Evolutionary conservation across 1,140 invertebrate species (phyloP).

Genomic region (Nebria ingens): DNA sequence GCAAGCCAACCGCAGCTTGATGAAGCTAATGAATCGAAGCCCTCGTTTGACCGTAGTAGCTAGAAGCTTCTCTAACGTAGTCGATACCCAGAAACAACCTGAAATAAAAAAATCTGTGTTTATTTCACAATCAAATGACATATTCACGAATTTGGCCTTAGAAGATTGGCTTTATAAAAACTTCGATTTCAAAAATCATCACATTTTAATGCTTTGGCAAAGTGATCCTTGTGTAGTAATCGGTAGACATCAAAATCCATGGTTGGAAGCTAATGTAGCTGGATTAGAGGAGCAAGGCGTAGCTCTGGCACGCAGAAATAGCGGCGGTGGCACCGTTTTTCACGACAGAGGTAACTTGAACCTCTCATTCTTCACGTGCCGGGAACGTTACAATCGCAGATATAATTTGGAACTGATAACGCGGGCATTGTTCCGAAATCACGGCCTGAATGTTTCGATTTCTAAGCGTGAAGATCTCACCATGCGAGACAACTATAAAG

Average conservation of each 20-base stretch:
- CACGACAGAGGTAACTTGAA: constrained; percentile 92
- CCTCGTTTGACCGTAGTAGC: not conserved
- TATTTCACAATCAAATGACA: constrained; percentile 81
- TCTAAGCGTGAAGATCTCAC: constrained; percentile 75
- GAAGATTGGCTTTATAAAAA: constrained; percentile 92
- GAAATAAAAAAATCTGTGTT: constrained; percentile 64
- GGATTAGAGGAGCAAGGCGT: constrained; percentile 51
- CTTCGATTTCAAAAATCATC: constrained; percentile 67
- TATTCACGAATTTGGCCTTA: constrained; percentile 83
- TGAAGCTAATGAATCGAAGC: not conserved
- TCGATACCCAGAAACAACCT: not conserved
- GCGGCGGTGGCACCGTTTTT: constrained; percentile 94
- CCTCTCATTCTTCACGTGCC: constrained; percentile 76
- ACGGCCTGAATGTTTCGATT: constrained; percentile 61
- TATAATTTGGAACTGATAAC: constrained; percentile 79
- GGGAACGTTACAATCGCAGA: constrained; percentile 66
- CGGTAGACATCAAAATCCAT: constrained; percentile 94
- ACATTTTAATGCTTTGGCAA: constrained; percentile 79
- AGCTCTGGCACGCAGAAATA: constrained; percentile 73
- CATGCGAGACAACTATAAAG: constrained; percentile 70
- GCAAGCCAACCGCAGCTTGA: not conserved
- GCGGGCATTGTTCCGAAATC: constrained; percentile 65
- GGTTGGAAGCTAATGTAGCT: constrained; percentile 76
- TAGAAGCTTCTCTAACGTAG: not conserved
- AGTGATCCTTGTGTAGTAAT: constrained; percentile 92